Percentiles rank a stretch among this genome's conserved stretches.
Evolutionary conservation across 2,888 invertebrate species (phyloP).

Genomic region (Corythucha ciliata): DNA sequence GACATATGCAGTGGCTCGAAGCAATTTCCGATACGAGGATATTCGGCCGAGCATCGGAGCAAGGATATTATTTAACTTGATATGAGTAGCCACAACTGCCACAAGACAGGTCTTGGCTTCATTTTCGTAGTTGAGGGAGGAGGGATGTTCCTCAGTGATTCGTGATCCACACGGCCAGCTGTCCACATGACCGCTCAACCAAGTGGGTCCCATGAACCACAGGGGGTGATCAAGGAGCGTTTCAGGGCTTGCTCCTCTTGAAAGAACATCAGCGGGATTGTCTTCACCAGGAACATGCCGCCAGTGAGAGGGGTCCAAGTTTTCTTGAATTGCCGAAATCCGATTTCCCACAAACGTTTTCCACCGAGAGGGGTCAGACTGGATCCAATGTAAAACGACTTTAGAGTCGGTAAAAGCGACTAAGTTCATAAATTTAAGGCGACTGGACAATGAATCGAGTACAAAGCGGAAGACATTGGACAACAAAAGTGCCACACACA

Average conservation of each 20-base stretch:
- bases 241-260: not conserved
- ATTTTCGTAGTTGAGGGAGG: too few relatives aligned
- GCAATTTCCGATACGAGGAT: too few relatives aligned
- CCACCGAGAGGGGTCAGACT: slow-evolving; percentile 2
- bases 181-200: not conserved
- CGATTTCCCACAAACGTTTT: slow-evolving; percentile 1
- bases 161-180: too few relatives aligned
- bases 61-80: too few relatives aligned
- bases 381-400: slow-evolving; percentile 7
- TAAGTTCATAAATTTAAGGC: not conserved
- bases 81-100: too few relatives aligned
- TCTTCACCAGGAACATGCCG: not conserved
- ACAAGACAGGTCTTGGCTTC: too few relatives aligned
- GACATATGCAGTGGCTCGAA: too few relatives aligned
- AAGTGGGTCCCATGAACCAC: not conserved
- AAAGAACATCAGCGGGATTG: not conserved
- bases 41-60: too few relatives aligned
- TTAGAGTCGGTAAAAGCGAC: slow-evolving; percentile 6
- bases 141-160: too few relatives aligned
- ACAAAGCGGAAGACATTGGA: not conserved
- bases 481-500: slow-evolving; percentile 3
- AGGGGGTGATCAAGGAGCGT: too few relatives aligned
- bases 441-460: not conserved
- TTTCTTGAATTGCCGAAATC: slow-evolving; percentile 4
- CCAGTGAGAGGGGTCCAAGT: not conserved